Percentiles rank a stretch among this genome's conserved stretches.
Conservation (phyloP, 2,797 vertebrate species). For the Ctenopoma kingsleyae region DNA sequence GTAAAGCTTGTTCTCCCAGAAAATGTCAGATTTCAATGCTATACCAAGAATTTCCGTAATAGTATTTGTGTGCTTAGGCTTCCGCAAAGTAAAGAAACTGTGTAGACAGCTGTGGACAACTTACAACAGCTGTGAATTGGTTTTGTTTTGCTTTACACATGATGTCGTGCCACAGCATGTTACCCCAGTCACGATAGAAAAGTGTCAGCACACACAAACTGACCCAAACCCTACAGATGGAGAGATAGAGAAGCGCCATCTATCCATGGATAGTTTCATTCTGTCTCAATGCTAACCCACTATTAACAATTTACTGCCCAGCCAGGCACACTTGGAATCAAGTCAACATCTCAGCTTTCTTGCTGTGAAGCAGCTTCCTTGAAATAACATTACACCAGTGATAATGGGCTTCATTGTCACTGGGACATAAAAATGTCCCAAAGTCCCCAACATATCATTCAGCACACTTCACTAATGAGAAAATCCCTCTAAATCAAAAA, state of each 20-base stretch:
- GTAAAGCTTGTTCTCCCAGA: conserved; percentile 9
- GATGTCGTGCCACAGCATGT: conserved; percentile 53
- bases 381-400: conserved; percentile 64
- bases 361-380: conserved; percentile 57
- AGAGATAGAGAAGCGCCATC: conserved; percentile 35
- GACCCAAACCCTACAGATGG: conserved; percentile 47
- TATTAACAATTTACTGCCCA: conserved; percentile 30
- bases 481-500: conserved; percentile 42
- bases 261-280: conserved; percentile 22
- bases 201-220: conserved; percentile 48
- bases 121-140: conserved; percentile 56
- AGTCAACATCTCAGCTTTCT: conserved; percentile 47
- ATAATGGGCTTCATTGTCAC: conserved; percentile 51
- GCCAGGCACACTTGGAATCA: conserved; percentile 28
- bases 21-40: conserved; percentile 1
- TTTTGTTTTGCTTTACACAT: conserved; percentile 61
- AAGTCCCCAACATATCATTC: conserved; percentile 25
- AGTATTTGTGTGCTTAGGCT: conserved; percentile 38
- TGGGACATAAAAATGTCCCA: conserved; percentile 21
- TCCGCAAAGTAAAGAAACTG: conserved; percentile 51
- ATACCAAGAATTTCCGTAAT: conserved; percentile 15
- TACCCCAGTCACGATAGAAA: conserved; percentile 28
- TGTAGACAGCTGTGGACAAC: conserved; percentile 6
- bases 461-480: conserved; percentile 21
- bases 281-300: conserved; percentile 31